Base-by-base conservation (phyloP, 2,113 vertebrate species). In the Paramormyrops kingsleyae region DNA sequence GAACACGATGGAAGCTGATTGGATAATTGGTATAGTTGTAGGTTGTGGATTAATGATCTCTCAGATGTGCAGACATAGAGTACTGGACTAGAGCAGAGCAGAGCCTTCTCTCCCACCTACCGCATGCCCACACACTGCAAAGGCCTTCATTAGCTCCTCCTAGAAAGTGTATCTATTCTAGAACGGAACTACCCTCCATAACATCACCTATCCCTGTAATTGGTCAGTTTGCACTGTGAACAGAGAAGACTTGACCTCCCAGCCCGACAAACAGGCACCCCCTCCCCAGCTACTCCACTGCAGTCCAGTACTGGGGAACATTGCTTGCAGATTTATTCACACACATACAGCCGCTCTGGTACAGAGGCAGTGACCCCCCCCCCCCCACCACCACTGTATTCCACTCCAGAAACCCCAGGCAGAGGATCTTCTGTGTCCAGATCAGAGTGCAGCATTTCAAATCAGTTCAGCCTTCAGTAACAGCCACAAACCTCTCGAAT, bases 11-110 rank as follows among this genome's bases (percentile, higher is more conserved):
- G 9, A 83, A 59, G 87, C 89, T 87, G 87, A 88, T 52, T 91
- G 53, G 87, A 31, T 19, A 24, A 83, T 87, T 86, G 89, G 90
- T 56, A 56, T 56, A 56, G 91, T 93, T 92, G 92, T 89, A 89
- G 83, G 89, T 86, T 74, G 44, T 85, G 91, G 31, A 35, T 39
- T 84, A 91, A 91, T 86, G 80, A 90, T 89, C 90, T 83, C 24
- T 77, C 87, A 86, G 87, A 24, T 89, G 91, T 47, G 42, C 83
- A 90, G 83, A 46, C n/a, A 89, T 80, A 8, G 47, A n/a, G 77
- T 83, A 17, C 59, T 50, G 83, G 90, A 90, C 90, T 21, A 56
- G 44, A 89, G 49, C 31, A 31, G 39, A 62, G 47, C 42, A 47
- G 47, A 89, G 80, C 24, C 52, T 27, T 39, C 87, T 42, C 12